Conservation (phyloP, 1,140 invertebrate species). For the Oreohelix idahoensis region DNA sequence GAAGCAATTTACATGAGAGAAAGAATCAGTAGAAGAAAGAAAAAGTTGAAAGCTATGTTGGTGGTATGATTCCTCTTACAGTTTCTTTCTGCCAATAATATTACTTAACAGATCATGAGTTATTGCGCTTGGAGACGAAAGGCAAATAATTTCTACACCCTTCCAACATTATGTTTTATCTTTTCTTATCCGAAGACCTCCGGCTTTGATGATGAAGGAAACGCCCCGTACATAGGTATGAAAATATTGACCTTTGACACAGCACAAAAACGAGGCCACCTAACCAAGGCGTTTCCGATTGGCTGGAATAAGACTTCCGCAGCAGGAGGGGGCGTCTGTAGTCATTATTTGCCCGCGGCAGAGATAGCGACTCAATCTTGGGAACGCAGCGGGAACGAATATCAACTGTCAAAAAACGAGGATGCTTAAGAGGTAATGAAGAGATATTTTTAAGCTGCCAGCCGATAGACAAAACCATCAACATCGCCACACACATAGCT, state of each 20-base stretch:
- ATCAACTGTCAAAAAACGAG: conserved; percentile 34
- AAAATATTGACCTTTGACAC: conserved; percentile 36
- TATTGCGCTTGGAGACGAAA: conserved; percentile 11
- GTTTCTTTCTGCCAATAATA: background rate
- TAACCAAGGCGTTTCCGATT: conserved; percentile 27
- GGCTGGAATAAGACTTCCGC: conserved; percentile 32
- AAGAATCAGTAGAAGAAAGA: too few relatives aligned
- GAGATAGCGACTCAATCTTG: conserved; percentile 37
- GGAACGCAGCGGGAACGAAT: conserved; percentile 25
- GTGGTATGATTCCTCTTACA: background rate
- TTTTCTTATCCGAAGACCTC: background rate
- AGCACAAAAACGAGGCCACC: conserved; percentile 14
- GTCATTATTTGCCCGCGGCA: conserved; percentile 34
- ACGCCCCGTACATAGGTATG: conserved; percentile 13
- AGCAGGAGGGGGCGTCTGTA: conserved; percentile 37
- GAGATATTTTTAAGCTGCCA: conserved; percentile 6
- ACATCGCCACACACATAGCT: conserved; percentile 34
- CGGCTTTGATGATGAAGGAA: conserved; percentile 16
- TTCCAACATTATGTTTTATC: conserved; percentile 10
- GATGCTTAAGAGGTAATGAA: conserved; percentile 1
- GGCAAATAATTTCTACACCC: conserved; percentile 11
- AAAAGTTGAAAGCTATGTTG: background rate
- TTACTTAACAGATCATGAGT: conserved; percentile 19
- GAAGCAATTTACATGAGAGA: too few relatives aligned
- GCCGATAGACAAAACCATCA: conserved; percentile 34